A percentile compares a stretch with the other conserved stretches of the same genome.
These are phyloP conservation scores for Cotesia vestalis DNA, from an alignment of 1,140 invertebrate genomes.

Conservation along the genomic window DNA sequence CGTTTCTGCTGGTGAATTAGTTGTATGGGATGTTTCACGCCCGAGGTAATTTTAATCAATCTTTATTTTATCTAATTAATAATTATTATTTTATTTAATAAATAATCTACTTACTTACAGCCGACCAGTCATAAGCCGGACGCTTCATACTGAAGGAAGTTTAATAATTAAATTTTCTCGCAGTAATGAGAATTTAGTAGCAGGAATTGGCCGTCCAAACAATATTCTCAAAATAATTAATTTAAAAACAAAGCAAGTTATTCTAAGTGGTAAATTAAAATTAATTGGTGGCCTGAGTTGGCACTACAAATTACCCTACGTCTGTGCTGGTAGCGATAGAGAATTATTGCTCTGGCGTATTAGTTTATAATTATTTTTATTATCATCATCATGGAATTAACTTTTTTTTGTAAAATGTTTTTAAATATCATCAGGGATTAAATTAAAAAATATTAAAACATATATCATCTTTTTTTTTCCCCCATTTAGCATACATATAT, in stretches of 20 bases:
- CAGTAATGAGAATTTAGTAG: constrained; percentile 68
- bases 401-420: no score
- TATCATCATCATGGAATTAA: neutral
- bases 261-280: constrained; percentile 65
- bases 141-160: constrained; percentile 70
- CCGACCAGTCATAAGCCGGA: constrained; percentile 66
- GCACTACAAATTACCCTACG: constrained; percentile 72
- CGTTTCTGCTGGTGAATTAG: no score
- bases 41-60: constrained; percentile 53
- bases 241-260: constrained; percentile 66
- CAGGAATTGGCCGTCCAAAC: constrained; percentile 70
- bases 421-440: no score
- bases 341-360: constrained; percentile 74
- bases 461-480: no score
- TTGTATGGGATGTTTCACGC: no score
- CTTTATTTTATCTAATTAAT: neutral
- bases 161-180: constrained; percentile 67
- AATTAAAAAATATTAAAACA: no score
- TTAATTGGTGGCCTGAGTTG: constrained; percentile 70
- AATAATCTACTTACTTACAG: constrained; percentile 54
- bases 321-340: constrained; percentile 71
- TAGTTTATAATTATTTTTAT: constrained; percentile 61
- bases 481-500: no score
- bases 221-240: constrained; percentile 70
- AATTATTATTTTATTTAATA: neutral